phyloP scores from a whole-genome alignment of 92 coral and sea anemone genomes.

The Anthopleura xanthogrammica region DNA sequence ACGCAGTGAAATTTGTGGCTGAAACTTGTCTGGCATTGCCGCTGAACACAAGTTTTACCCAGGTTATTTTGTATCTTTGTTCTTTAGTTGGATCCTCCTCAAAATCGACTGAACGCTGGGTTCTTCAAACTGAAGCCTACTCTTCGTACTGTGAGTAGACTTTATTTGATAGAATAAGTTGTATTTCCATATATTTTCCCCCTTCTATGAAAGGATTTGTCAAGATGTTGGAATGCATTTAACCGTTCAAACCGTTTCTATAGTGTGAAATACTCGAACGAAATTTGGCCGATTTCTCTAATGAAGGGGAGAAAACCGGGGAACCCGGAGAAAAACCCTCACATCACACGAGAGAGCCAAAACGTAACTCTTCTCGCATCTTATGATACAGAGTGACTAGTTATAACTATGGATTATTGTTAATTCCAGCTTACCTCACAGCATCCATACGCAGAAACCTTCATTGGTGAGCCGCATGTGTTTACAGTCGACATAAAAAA shows the following conservation, averaged over 20 bases:
- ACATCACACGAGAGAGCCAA: too few species aligned
- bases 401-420: neutral
- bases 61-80: neutral
- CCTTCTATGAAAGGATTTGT: neutral
- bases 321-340: too few species aligned
- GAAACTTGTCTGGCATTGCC: too few species aligned
- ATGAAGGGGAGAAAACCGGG: too few species aligned
- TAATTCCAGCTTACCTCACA: constrained; percentile 72
- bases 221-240: too few species aligned
- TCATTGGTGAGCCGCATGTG: constrained; percentile 93
- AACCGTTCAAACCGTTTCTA: too few species aligned
- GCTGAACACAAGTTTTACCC: too few species aligned
- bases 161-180: neutral
- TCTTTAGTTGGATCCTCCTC: constrained; percentile 76
- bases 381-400: too few species aligned
- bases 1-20: too few species aligned
- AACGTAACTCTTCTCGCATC: too few species aligned
- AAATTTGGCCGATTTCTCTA: too few species aligned
- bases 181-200: neutral
- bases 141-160: constrained; percentile 67
- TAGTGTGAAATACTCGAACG: too few species aligned
- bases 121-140: constrained; percentile 88
- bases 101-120: constrained; percentile 71
- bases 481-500: constrained; percentile 74
- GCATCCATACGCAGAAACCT: constrained; percentile 87